Evolutionary conservation across 1,140 invertebrate species (phyloP).

Genomic region (Macrocentrus cingulum): DNA sequence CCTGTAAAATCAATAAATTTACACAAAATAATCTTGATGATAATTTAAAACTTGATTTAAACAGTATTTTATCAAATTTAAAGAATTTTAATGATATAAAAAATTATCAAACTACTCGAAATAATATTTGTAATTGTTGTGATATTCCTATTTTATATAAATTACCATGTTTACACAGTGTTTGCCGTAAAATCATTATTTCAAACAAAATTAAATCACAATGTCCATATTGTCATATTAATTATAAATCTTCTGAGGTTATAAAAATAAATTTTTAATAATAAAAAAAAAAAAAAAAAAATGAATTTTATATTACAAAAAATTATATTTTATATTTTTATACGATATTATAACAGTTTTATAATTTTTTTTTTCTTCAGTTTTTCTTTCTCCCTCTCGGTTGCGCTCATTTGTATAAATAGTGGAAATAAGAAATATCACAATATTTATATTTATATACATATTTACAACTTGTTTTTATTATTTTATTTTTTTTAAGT

Average conservation of each 20-base stretch:
- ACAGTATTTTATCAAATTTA: slow-evolving; percentile 2
- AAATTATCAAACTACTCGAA: neutral
- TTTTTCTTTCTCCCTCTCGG: no score
- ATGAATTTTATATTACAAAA: slow-evolving; percentile 22
- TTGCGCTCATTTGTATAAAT: no score
- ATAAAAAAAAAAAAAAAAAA: no score
- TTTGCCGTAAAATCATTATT: slow-evolving; percentile 49
- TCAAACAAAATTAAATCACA: slow-evolving; percentile 10
- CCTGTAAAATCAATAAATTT: no score
- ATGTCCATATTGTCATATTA: neutral
- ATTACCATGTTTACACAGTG: slow-evolving; percentile 54
- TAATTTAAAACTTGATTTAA: slow-evolving; percentile 8
- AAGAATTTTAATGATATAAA: slow-evolving; percentile 2
- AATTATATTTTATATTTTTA: neutral
- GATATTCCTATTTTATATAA: slow-evolving; percentile 42
- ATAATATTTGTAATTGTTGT: slow-evolving; percentile 40
- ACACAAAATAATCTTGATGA: neutral
- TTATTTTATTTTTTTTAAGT: no score
- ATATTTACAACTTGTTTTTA: no score
- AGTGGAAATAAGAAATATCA: no score
- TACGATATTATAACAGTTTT: no score
- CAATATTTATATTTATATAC: no score
- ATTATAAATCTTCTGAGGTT: neutral
- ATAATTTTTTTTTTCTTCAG: no score
- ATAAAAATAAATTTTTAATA: neutral